These are phyloP conservation scores for Eurytoma adleriae DNA, from an alignment of 2,888 invertebrate genomes.

Conservation along the genomic window DNA sequence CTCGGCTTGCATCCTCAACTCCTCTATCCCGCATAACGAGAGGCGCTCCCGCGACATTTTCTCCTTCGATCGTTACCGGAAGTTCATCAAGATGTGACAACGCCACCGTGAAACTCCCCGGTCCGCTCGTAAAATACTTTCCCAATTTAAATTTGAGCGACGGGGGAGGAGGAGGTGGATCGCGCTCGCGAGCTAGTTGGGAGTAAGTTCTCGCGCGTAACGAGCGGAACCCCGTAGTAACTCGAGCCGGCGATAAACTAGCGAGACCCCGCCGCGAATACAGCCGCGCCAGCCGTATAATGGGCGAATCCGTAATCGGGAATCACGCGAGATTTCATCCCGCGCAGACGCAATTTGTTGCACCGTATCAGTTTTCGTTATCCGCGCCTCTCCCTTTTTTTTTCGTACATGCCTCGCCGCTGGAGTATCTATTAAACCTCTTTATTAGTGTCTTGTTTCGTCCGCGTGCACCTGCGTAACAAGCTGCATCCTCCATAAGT, in stretches of 20 bases:
- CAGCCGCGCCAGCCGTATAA: conserved; percentile 56
- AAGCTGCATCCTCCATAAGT: too few relatives aligned
- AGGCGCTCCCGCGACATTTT: conserved; percentile 62
- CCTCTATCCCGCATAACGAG: conserved; percentile 56
- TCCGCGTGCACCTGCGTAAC: background rate
- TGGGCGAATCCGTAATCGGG: conserved; percentile 65
- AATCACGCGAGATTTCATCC: conserved; percentile 60
- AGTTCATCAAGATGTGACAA: conserved; percentile 77
- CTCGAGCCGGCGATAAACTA: conserved; percentile 71
- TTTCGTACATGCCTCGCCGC: background rate
- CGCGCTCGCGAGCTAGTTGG: conserved; percentile 45
- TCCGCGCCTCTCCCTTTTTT: background rate
- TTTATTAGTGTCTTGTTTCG: conserved; percentile 32
- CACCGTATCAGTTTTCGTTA: conserved; percentile 23
- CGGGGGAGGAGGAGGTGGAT: conserved; percentile 59
- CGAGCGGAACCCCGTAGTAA: conserved; percentile 73
- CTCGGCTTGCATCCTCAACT: conserved; percentile 45
- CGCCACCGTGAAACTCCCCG: conserved; percentile 73
- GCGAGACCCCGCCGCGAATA: conserved; percentile 46
- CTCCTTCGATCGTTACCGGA: conserved; percentile 74
- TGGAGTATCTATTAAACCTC: background rate
- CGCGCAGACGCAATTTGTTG: conserved; percentile 53
- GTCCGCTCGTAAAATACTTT: conserved; percentile 75
- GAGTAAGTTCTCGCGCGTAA: conserved; percentile 69
- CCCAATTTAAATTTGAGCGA: conserved; percentile 75